Evolutionary conservation across 37 sponge, comb jelly and placozoan species (phyloP).

Genomic region (Chondrosia reniformis): DNA sequence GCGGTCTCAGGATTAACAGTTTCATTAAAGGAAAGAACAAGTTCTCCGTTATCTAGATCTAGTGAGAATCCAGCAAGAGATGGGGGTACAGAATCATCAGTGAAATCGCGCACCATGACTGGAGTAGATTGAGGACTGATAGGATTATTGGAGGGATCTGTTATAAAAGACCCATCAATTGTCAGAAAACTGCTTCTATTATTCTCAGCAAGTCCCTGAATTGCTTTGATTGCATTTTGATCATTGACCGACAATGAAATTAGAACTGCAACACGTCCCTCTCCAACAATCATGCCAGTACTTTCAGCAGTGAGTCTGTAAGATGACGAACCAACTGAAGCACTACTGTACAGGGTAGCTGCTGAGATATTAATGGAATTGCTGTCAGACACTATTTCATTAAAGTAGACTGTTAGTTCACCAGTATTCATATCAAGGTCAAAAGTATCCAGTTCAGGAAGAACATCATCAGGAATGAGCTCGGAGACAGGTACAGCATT

Average conservation of each 20-base stretch:
- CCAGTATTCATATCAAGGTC: slow-evolving; percentile 66
- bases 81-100: slow-evolving; percentile 48
- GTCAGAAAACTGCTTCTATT: slow-evolving; percentile 58
- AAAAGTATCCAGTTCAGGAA: slow-evolving; percentile 52
- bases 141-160: slow-evolving; percentile 40
- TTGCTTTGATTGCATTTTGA: slow-evolving; percentile 59
- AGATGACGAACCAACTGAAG: slow-evolving; percentile 6
- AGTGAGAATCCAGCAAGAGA: slow-evolving; percentile 41
- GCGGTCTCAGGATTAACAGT: slow-evolving; percentile 59
- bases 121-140: no score
- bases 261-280: slow-evolving; percentile 32
- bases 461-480: slow-evolving; percentile 49
- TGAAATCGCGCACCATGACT: slow-evolving; percentile 31
- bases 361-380: slow-evolving; percentile 37
- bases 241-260: slow-evolving; percentile 43
- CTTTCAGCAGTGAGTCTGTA: slow-evolving; percentile 29
- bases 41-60: slow-evolving; percentile 55
- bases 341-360: slow-evolving; percentile 58
- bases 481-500: slow-evolving; percentile 62
- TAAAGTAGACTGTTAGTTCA: slow-evolving; percentile 60
- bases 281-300: neutral
- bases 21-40: slow-evolving; percentile 72
- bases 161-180: slow-evolving; percentile 24
- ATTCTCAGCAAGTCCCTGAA: slow-evolving; percentile 39
- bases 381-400: slow-evolving; percentile 61